Evolutionary conservation across 2,113 vertebrate species (phyloP), one percentile per base, ranked within the genome.

Genomic region (Trematomus loennbergii): DNA sequence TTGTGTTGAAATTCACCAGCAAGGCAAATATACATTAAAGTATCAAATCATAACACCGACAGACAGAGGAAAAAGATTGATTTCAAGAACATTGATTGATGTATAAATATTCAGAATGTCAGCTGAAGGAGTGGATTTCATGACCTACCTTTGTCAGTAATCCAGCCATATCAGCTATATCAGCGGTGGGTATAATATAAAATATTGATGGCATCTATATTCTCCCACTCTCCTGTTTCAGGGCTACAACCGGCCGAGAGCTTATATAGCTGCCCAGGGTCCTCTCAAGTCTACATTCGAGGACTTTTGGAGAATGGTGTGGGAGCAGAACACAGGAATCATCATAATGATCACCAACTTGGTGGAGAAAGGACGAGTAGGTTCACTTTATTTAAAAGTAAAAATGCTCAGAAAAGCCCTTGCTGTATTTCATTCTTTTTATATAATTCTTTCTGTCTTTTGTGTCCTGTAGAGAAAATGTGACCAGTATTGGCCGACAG

Each of bases 241-340:
- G 98, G 97, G 98, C 77, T 99, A 99, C 94, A 99, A 99, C 94
- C 96, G 94, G 93, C 95, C 97, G 74, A 96, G 97, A 95, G 97
- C 97, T 75, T 99, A 99, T 87, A 98, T 99, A 33, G 98, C 98
- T 75, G 97, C 98, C 84, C 98, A 99, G 93, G 98, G 98, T 82
- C 98, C 98, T 85, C 95, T 99, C 80, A 99, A 99, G 90, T 97
- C 98, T 49, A 99, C 98, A 2, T 99, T 99, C 91, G 98, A 99
- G 94, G 98, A 99, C 93, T 99, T 99, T 88, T 99, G 98, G 98
- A 97, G 98, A 88, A 99, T 99, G 98, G 96, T 99, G 91, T 99
- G 98, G 98, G 98, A 99, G 91, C 98, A 99, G 91, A 99, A 98
- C 87, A 97, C 97, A 48, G 96, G 96, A 84, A 96, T 98, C 93